Evolutionary conservation across 2,888 invertebrate genomes (phyloP).

Genomic region (Achlya flavicornis): DNA sequence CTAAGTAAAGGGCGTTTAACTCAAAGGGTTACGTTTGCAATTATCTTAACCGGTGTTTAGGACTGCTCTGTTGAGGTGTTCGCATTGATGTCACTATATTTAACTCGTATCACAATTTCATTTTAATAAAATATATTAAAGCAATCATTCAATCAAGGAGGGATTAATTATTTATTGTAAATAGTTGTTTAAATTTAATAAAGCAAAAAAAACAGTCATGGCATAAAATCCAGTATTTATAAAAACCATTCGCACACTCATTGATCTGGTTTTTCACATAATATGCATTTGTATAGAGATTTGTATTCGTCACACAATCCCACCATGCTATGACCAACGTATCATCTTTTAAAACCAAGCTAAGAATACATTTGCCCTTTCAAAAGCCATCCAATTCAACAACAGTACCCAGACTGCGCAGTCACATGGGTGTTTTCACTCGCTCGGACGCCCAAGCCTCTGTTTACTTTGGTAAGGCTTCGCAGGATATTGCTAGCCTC

Average conservation of each 20-base stretch:
- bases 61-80: constrained; percentile 13
- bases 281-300: no score
- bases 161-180: no score
- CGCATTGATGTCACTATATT: constrained; percentile 18
- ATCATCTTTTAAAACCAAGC: background rate
- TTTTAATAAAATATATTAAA: background rate
- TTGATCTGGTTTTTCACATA: no score
- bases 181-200: no score
- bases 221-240: no score
- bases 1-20: constrained; percentile 28
- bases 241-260: no score
- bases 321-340: no score
- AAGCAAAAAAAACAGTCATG: no score
- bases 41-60: constrained; percentile 33
- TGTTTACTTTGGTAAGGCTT: constrained; percentile 47
- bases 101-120: background rate
- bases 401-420: background rate
- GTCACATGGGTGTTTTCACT: constrained; percentile 41
- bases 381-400: constrained; percentile 3
- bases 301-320: no score
- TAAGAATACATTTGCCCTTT: background rate
- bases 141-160: no score
- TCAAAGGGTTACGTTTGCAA: constrained; percentile 43
- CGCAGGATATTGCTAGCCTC: constrained; percentile 61
- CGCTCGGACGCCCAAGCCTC: constrained; percentile 41